Evolutionary conservation across 2,797 vertebrate species (phyloP).

Genomic region (Paratrypauchen microcephalus): DNA sequence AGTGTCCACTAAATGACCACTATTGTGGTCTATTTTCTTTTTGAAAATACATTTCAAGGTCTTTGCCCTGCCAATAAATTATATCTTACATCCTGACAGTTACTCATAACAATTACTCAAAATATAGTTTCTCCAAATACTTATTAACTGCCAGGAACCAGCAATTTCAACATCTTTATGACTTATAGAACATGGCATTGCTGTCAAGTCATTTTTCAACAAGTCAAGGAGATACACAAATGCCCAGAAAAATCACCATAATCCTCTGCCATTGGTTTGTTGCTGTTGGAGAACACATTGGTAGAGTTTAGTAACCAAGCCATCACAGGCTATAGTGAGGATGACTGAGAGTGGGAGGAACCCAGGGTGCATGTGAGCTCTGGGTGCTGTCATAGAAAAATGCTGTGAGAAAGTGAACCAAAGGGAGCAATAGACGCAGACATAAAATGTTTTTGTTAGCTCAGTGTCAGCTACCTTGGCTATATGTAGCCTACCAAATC

Average conservation of each 20-base stretch:
- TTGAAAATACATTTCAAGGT: too few relatives aligned
- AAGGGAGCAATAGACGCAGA: slow-evolving; percentile 28
- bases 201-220: slow-evolving; percentile 12
- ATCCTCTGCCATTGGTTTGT: slow-evolving; percentile 33
- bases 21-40: too few relatives aligned
- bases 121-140: too few relatives aligned
- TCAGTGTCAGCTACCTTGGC: slow-evolving; percentile 28
- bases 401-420: slow-evolving; percentile 38
- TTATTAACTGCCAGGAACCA: too few relatives aligned
- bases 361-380: slow-evolving; percentile 20
- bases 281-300: slow-evolving; percentile 4
- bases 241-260: slow-evolving; percentile 55
- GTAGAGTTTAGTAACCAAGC: not conserved
- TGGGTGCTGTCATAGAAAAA: slow-evolving; percentile 55
- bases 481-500: slow-evolving; percentile 1
- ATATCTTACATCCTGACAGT: too few relatives aligned
- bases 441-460: slow-evolving; percentile 37
- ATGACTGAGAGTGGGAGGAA: slow-evolving; percentile 19
- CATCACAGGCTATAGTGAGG: slow-evolving; percentile 17
- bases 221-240: slow-evolving; percentile 50
- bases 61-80: too few relatives aligned
- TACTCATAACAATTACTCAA: not conserved
- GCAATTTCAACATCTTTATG: too few relatives aligned
- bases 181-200: slow-evolving; percentile 23
- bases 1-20: too few relatives aligned